Conservation (phyloP, 2,888 invertebrate genomes). For the Drosophila affinis region DNA sequence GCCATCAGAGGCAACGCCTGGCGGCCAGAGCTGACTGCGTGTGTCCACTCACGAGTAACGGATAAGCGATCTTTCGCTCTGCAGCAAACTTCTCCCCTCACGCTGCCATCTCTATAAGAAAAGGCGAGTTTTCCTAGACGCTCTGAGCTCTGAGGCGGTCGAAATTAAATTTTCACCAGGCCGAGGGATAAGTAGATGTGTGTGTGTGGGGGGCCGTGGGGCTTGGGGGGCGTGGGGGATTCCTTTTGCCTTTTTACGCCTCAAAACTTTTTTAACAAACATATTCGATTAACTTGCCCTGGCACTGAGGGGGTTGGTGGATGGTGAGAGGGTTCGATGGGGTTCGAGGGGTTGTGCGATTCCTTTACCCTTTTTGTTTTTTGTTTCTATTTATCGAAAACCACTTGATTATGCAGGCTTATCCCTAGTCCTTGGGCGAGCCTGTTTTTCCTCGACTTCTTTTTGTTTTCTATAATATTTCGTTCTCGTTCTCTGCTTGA, state of each 20-base stretch:
- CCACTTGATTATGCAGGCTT: constrained; percentile 81
- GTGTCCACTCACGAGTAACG: too few relatives aligned
- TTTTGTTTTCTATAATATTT: constrained; percentile 54
- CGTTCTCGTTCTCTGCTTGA: constrained; percentile 30
- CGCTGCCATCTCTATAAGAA: constrained; percentile 10
- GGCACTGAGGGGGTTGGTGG: background rate
- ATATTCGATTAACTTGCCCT: constrained; percentile 73
- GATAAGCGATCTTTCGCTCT: too few relatives aligned
- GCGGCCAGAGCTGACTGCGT: constrained; percentile 15
- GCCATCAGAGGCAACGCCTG: constrained; percentile 1
- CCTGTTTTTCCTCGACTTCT: constrained; percentile 32
- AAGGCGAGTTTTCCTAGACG: constrained; percentile 28
- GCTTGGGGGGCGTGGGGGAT: background rate
- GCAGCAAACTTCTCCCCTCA: constrained; percentile 4
- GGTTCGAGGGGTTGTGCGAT: constrained; percentile 11
- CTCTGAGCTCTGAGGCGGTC: constrained; percentile 40
- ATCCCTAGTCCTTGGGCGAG: constrained; percentile 64
- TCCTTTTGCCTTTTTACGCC: constrained; percentile 68
- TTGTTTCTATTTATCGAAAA: constrained; percentile 77
- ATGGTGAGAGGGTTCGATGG: constrained; percentile 19
- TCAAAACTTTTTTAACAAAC: constrained; percentile 74
- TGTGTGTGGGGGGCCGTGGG: background rate
- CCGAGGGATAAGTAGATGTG: constrained; percentile 29
- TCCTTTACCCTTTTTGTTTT: constrained; percentile 26
- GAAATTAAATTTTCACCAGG: constrained; percentile 65